Percentiles rank a stretch among this genome's conserved stretches.
Conservation (phyloP, 2,113 vertebrate species). For the Ardeotis arabs region DNA sequence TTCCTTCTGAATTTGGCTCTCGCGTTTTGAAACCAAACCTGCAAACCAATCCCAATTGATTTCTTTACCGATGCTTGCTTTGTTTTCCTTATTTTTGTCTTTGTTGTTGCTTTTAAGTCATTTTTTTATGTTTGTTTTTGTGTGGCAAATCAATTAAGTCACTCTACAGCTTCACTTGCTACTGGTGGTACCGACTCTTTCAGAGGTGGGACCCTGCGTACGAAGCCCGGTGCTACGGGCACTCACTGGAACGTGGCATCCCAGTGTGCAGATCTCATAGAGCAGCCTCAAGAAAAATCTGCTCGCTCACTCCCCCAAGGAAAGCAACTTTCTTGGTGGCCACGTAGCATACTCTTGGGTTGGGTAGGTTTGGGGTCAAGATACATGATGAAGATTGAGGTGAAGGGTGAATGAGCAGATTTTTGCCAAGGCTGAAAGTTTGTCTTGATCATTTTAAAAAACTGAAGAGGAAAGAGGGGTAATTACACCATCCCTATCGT, state of each 20-base stretch:
- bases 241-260: neutral
- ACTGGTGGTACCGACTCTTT: neutral
- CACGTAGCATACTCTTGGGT: neutral
- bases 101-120: constrained; percentile 9
- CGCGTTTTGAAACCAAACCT: constrained; percentile 99
- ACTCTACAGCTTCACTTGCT: neutral
- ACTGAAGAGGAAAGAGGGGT: neutral
- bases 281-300: constrained; percentile 5
- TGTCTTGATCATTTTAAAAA: constrained; percentile 3
- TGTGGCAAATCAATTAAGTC: neutral
- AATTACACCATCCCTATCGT: neutral
- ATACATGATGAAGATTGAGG: neutral
- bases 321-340: neutral
- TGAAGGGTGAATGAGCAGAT: constrained; percentile 16
- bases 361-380: neutral
- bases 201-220: neutral
- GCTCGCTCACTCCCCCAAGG: neutral
- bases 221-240: neutral
- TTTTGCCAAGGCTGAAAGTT: constrained; percentile 22
- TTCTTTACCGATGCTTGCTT: constrained; percentile 90
- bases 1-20: constrained; percentile 99
- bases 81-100: constrained; percentile 27
- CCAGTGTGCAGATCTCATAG: neutral
- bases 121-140: neutral
- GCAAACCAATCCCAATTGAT: constrained; percentile 99